Evolutionary conservation across 2,888 invertebrate genomes (phyloP).

Genomic region (Zaprionus obscuricornis): DNA sequence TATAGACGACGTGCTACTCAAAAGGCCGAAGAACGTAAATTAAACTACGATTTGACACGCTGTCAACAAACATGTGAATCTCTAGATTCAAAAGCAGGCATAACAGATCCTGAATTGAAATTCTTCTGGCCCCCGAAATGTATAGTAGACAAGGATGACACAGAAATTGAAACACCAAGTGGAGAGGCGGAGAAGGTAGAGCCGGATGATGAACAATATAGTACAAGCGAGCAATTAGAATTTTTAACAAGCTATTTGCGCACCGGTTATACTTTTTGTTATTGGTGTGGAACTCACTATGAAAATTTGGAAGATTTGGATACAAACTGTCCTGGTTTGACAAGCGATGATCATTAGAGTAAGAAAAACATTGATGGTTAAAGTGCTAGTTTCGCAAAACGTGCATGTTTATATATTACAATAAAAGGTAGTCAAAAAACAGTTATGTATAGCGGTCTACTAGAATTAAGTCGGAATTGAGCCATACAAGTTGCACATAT

Average conservation of each 20-base stretch:
- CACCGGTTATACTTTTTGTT: constrained; percentile 89
- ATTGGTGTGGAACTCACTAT: constrained; percentile 90
- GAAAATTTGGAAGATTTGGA: constrained; percentile 86
- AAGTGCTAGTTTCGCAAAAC: constrained; percentile 47
- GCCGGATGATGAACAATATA: constrained; percentile 66
- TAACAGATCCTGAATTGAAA: constrained; percentile 84
- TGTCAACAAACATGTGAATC: constrained; percentile 85
- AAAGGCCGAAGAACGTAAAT: constrained; percentile 83
- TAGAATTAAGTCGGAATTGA: constrained; percentile 32
- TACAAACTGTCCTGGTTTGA: constrained; percentile 87
- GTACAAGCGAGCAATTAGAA: constrained; percentile 85
- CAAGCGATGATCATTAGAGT: constrained; percentile 86
- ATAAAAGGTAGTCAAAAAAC: constrained; percentile 67
- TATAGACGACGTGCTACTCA: constrained; percentile 85
- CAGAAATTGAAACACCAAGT: too few species aligned
- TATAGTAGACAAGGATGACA: too few species aligned
- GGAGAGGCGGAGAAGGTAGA: constrained; percentile 65
- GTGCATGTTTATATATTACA: constrained; percentile 63
- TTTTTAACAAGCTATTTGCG: constrained; percentile 87
- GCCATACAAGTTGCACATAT: not conserved
- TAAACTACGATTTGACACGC: constrained; percentile 77
- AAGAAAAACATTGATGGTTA: not conserved
- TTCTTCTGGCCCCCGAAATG: constrained; percentile 87
- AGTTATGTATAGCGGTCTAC: constrained; percentile 55
- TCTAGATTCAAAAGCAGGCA: constrained; percentile 86